Conservation (phyloP, 2,113 vertebrate genomes). For the Percopsis transmontana region DNA sequence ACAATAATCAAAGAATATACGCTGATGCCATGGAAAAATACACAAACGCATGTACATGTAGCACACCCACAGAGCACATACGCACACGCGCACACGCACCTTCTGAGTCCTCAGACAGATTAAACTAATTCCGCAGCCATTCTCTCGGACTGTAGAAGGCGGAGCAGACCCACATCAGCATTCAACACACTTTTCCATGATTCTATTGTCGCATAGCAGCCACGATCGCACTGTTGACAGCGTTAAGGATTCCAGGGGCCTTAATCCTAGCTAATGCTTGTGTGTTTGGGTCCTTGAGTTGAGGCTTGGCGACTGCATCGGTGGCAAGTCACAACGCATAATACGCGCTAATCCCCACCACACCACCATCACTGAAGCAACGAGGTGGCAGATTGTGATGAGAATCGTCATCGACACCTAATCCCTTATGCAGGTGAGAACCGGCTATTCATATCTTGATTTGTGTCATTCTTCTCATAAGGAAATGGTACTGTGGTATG, state of each 20-base stretch:
- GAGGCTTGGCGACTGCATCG: conserved; percentile 32
- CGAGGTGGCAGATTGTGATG: conserved; percentile 40
- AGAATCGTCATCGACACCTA: conserved; percentile 34
- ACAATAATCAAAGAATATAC: neutral
- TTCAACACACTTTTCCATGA: conserved; percentile 13
- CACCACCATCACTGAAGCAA: conserved; percentile 26
- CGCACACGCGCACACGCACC: neutral
- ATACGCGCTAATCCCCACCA: conserved; percentile 52
- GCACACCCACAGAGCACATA: neutral
- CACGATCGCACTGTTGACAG: conserved; percentile 16
- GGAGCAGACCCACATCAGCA: conserved; percentile 15
- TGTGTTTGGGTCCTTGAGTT: conserved; percentile 35
- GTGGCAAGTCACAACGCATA: conserved; percentile 38
- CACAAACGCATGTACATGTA: neutral
- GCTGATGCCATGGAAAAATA: neutral
- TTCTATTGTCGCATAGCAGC: conserved; percentile 20
- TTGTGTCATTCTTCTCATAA: neutral
- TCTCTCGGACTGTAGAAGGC: conserved; percentile 20
- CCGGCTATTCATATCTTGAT: conserved; percentile 19
- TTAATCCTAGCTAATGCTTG: conserved; percentile 47
- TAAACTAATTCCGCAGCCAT: neutral
- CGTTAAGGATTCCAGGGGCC: conserved; percentile 32
- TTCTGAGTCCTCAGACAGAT: too few relatives aligned
- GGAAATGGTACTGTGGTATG: neutral
- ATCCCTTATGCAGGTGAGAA: conserved; percentile 42